Evolutionary conservation across 2,888 invertebrate species (phyloP), one percentile per base, ranked within the genome.

Genomic region (Eledone cirrhosa): DNA sequence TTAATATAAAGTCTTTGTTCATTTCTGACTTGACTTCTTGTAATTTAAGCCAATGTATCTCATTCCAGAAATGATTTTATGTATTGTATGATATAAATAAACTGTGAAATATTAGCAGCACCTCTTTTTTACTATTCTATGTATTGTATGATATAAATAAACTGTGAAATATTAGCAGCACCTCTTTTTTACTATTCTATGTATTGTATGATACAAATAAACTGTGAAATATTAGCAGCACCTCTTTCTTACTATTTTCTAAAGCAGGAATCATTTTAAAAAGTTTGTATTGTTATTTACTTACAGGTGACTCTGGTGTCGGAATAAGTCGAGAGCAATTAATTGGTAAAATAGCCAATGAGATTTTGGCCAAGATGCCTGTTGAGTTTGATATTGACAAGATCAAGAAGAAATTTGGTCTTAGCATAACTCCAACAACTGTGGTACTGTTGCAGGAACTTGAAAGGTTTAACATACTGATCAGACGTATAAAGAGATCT

Each of bases 371-470:
- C 47, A 95, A 95, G 90, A 92, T 97, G 78, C 97, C 97, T 0
- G 89, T 90, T 19, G 92, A 93, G 82, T 97, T 94, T 90, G 96
- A 97, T 90, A 92, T 96, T 76, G 94, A 94, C 92, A 94, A 94
- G 89, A 94, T 96, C 48, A 93, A 95, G 83, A 95, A 95, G 89
- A 93, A 94, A 88, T 95, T 94, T 88, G 96, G 96, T 86, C 92
- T 95, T 91, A 93, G 93, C 83, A 94, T 97, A 85, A 94, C 95
- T 7, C 97, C 97, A 1, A 94, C 95, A 0, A 94, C 95, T 0
- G 94, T 97, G 24, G 97, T 97, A 1, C 91, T 97, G 77, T 92
- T 97, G 78, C 97, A 97, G 92, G 92, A 97, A 90, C 90, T 97
- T 63, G 96, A 97, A 87, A 93, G 96, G 81, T 97, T 97, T 90